A percentile compares a stretch with the other conserved stretches of the same genome.
Conservation (phyloP, 2,113 vertebrate species). For the Peromyscus polionotus region DNA sequence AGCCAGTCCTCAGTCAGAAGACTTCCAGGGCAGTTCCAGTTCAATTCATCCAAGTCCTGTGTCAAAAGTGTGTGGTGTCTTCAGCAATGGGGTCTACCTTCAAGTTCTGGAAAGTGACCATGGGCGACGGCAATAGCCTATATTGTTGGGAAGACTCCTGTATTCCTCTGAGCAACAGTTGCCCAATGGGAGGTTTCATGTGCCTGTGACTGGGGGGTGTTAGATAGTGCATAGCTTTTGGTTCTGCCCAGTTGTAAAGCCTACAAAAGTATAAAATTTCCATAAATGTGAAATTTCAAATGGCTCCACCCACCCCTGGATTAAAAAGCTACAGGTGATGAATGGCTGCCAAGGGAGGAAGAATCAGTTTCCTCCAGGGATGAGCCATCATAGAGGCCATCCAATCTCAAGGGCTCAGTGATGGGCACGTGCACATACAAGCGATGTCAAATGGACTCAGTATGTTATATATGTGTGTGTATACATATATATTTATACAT, state of each 20-base stretch:
- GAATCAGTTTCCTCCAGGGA: neutral
- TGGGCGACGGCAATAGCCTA: neutral
- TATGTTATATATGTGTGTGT: neutral
- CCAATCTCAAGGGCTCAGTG: neutral
- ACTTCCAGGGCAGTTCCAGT: neutral
- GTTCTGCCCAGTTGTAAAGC: neutral
- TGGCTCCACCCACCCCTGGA: neutral
- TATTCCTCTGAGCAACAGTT: neutral
- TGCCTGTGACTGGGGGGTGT: neutral
- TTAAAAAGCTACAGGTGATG: neutral
- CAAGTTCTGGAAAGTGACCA: neutral
- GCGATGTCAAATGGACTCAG: neutral
- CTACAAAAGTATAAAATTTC: neutral
- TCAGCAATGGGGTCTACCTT: neutral
- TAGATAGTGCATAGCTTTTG: neutral
- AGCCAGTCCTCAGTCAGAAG: neutral
- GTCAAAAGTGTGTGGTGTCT: neutral
- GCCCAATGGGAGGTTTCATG: neutral
- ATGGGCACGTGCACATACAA: neutral
- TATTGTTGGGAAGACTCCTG: neutral
- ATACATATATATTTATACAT: too few species aligned
- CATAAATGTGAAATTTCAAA: neutral
- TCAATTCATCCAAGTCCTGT: neutral
- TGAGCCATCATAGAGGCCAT: neutral
- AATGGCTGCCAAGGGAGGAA: neutral